Conservation (phyloP, 23 tunicate genomes). For the Clavelina lepadiformis region DNA sequence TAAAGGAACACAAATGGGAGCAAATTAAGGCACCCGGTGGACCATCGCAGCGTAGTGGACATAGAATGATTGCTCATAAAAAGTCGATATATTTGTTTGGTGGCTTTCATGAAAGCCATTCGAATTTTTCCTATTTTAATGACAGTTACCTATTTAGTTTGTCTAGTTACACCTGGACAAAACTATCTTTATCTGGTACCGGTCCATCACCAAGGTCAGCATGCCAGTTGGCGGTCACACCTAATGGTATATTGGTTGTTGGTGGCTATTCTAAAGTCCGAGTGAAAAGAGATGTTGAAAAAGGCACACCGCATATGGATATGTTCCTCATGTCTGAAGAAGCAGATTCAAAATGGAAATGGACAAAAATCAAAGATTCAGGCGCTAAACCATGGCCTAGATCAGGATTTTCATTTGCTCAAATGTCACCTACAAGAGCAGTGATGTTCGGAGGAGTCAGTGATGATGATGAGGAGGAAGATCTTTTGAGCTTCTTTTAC, state of each 20-base stretch:
- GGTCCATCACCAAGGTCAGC: conserved; percentile 87
- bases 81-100: conserved; percentile 79
- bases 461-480: conserved; percentile 93
- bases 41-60: conserved; percentile 86
- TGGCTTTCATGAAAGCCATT: conserved; percentile 78
- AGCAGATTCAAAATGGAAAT: conserved; percentile 46
- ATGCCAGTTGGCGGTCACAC: conserved; percentile 56
- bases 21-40: conserved; percentile 69
- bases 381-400: conserved; percentile 86
- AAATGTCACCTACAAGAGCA: conserved; percentile 52
- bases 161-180: conserved; percentile 65
- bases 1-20: conserved; percentile 72
- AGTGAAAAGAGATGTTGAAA: conserved; percentile 80
- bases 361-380: conserved; percentile 70
- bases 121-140: conserved; percentile 73
- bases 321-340: conserved; percentile 64
- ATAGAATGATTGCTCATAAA: conserved; percentile 72
- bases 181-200: conserved; percentile 41
- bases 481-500: conserved; percentile 56
- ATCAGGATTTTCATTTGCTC: conserved; percentile 52
- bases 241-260: conserved; percentile 62
- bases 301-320: conserved; percentile 78
- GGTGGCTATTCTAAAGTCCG: conserved; percentile 83
- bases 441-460: conserved; percentile 82
- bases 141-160: conserved; percentile 68